Base-by-base conservation (phyloP, 1,140 invertebrate genomes). In the Asbolus verrucosus region DNA sequence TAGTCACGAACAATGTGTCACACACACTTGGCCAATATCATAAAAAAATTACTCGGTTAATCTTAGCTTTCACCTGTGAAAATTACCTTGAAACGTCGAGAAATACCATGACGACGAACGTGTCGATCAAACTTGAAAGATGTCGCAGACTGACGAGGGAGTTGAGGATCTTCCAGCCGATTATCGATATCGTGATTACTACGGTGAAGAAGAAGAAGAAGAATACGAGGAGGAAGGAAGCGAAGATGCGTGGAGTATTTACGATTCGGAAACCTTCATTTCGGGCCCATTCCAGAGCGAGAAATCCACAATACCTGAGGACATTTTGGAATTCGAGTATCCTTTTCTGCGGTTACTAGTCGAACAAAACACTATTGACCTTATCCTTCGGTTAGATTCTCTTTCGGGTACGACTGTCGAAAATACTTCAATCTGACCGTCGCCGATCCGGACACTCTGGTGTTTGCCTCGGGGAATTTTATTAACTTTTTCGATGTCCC, bases 341-440 rank as follows among this genome's bases (percentile, higher is more conserved):
- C 3, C 27, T 27, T 27, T 27, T 8, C n/a, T n/a, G 24, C 8
- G 3, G 24, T 27, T 3, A 27, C 24, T 4, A 27, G 24, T 8
- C 3, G 8, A 27, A 27, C 3, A 27, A 24, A 13, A 6, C 2
- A 59, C 16, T 59, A 59, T 19, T 59, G 5, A 24, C 1, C 1
- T 24, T 16, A 39, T n/a, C 19, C 33, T 30, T 65, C 14, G 27
- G 9, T 61, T 63, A 93, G 91, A 81, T 84, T 93, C 84, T 95
- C 93, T 0, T 95, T 90, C 82, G 93, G 93, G n/a, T 96, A 95
- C 77, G 89, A 96, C 77, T 94, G 92, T 78, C 86, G 85, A 68
- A 92, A 88, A 71, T 85, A 89, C 46, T 92, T 90, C 73, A 97
- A 97, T 81, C 79, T 97, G 6, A 88, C 90, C 60, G 83, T 91